Evolutionary conservation across 2,888 invertebrate genomes (phyloP).

Genomic region (Leptinotarsa rubiginosa): DNA sequence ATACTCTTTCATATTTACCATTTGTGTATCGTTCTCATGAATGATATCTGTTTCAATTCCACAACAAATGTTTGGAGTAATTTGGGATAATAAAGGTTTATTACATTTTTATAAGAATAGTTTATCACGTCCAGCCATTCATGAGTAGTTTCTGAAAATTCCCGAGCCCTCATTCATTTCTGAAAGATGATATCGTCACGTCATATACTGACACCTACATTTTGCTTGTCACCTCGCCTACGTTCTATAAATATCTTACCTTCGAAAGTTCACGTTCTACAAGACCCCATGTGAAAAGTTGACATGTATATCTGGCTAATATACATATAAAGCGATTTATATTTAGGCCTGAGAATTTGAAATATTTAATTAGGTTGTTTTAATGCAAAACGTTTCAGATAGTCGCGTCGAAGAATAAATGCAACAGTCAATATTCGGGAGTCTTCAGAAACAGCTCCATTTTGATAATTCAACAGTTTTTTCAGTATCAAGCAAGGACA

Average conservation of each 20-base stretch:
- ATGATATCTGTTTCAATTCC: too few species aligned
- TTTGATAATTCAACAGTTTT: too few species aligned
- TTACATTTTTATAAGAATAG: too few species aligned
- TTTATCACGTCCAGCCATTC: too few species aligned
- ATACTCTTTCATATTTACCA: too few species aligned
- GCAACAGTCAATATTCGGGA: too few species aligned
- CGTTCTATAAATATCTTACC: background rate
- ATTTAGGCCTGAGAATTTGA: background rate
- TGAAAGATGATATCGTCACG: background rate
- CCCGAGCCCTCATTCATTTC: background rate
- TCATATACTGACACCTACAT: constrained; percentile 1
- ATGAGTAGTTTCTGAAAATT: background rate
- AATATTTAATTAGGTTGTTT: background rate
- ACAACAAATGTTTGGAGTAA: too few species aligned
- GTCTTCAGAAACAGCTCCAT: too few species aligned
- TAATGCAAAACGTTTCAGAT: background rate
- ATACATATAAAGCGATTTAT: background rate
- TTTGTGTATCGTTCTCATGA: too few species aligned
- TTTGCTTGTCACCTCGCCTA: background rate
- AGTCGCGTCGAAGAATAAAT: background rate
- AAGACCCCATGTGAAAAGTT: background rate
- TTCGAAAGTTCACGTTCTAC: background rate
- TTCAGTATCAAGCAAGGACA: too few species aligned
- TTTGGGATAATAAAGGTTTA: too few species aligned
- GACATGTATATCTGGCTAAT: background rate